Evolutionary conservation across 2,797 vertebrate genomes (phyloP).

Genomic region (Cyprinella venusta): DNA sequence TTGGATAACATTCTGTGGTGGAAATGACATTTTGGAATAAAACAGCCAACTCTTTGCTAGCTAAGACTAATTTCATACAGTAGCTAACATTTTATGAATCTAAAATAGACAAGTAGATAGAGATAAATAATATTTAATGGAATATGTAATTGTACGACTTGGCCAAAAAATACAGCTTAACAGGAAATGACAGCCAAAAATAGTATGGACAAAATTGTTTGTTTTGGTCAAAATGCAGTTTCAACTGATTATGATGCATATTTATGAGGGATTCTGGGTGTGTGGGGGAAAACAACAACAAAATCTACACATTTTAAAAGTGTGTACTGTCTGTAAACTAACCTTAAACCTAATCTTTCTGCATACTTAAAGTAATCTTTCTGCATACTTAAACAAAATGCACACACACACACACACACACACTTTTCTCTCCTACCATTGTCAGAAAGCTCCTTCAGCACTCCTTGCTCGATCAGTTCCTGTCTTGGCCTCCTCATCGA

Average conservation of each 20-base stretch:
- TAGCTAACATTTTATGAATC: neutral
- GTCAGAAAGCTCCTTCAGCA: constrained; percentile 93
- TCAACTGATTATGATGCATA: too few species aligned
- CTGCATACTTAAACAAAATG: neutral
- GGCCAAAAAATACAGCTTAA: neutral
- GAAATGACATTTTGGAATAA: neutral
- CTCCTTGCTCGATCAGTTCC: constrained; percentile 96
- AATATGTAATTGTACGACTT: neutral
- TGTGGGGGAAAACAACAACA: too few species aligned
- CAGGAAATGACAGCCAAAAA: neutral
- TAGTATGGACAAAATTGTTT: neutral
- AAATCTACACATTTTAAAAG: neutral
- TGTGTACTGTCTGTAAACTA: too few species aligned
- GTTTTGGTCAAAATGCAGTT: neutral
- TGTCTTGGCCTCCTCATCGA: constrained; percentile 95
- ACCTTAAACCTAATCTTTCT: neutral
- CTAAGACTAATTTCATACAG: neutral
- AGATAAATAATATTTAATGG: neutral
- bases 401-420: neutral
- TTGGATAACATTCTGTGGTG: neutral
- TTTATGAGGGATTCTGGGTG: neutral
- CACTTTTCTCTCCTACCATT: constrained; percentile 81
- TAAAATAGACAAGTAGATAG: neutral
- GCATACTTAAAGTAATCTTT: too few species aligned
- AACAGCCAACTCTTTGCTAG: neutral